Conservation (phyloP, 2,888 invertebrate species). For the Melikaiella ostensackeni region DNA sequence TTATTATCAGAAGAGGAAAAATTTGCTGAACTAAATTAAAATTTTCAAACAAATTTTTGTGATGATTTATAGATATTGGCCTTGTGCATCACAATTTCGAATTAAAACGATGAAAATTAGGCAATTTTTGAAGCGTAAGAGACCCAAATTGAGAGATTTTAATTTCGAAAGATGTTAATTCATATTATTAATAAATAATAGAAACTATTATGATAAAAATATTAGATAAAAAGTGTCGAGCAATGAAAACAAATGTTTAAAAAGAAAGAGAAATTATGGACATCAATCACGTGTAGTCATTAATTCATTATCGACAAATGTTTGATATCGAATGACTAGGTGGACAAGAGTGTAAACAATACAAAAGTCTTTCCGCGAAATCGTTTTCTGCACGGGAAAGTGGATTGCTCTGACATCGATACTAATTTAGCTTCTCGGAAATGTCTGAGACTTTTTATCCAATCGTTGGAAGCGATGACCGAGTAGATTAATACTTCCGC, state of each 20-base stretch:
- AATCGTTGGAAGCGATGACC: slow-evolving; percentile 11
- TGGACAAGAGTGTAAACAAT: slow-evolving; percentile 34
- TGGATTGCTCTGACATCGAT: slow-evolving; percentile 34
- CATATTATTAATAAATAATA: too few relatives aligned
- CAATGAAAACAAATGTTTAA: not conserved
- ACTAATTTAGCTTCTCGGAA: slow-evolving; percentile 30
- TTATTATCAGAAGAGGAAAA: not conserved
- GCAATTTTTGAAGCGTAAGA: too few relatives aligned
- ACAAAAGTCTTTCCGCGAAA: slow-evolving; percentile 29
- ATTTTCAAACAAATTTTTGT: too few relatives aligned
- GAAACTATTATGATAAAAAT: too few relatives aligned
- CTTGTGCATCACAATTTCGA: too few relatives aligned
- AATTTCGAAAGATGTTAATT: too few relatives aligned
- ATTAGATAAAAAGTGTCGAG: not conserved
- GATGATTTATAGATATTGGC: too few relatives aligned
- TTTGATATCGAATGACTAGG: slow-evolving; percentile 12
- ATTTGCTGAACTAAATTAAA: not conserved
- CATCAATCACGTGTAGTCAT: slow-evolving; percentile 8
- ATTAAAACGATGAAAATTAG: too few relatives aligned
- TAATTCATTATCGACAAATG: not conserved
- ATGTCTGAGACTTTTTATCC: slow-evolving; percentile 18
- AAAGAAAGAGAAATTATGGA: not conserved
- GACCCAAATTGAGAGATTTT: too few relatives aligned
- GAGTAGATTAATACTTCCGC: slow-evolving; percentile 6
- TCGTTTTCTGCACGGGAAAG: slow-evolving; percentile 23